Conservation (phyloP, 2,113 vertebrate genomes). For the Hystrix brachyura region DNA sequence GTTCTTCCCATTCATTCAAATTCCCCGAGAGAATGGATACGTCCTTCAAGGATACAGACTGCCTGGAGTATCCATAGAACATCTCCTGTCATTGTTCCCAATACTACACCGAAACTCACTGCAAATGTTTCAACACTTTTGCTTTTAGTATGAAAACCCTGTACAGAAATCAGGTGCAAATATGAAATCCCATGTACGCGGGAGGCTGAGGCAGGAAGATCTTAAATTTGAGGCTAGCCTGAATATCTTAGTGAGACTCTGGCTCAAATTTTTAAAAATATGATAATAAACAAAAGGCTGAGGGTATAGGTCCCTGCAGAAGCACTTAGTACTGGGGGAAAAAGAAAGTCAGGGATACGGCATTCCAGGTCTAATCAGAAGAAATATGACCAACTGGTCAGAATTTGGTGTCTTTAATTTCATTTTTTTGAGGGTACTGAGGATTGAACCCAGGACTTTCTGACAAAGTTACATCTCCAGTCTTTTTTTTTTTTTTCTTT, state of each 20-base stretch:
- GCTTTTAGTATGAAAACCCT: not conserved
- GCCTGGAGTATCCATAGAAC: not conserved
- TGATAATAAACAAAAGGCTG: not conserved
- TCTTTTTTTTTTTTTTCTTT: not conserved
- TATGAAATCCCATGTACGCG: not conserved
- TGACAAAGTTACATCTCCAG: not conserved
- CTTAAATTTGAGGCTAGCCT: not conserved
- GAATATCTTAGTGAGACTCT: not conserved
- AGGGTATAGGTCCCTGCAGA: not conserved
- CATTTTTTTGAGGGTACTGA: not conserved
- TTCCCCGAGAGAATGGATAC: not conserved
- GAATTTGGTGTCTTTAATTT: too few species aligned
- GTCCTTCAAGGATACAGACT: not conserved
- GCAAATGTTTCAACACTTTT: not conserved
- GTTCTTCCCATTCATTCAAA: not conserved
- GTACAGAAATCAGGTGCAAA: not conserved
- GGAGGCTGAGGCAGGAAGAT: not conserved
- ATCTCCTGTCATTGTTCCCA: not conserved
- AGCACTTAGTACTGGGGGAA: not conserved
- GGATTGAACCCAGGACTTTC: not conserved
- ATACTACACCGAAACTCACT: not conserved
- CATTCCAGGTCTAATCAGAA: not conserved
- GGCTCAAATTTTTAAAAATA: not conserved
- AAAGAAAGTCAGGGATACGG: fast-evolving
- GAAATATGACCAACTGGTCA: not conserved